Base-by-base conservation (phyloP, 2,888 invertebrate genomes). In the Eutolmus rufibarbis region DNA sequence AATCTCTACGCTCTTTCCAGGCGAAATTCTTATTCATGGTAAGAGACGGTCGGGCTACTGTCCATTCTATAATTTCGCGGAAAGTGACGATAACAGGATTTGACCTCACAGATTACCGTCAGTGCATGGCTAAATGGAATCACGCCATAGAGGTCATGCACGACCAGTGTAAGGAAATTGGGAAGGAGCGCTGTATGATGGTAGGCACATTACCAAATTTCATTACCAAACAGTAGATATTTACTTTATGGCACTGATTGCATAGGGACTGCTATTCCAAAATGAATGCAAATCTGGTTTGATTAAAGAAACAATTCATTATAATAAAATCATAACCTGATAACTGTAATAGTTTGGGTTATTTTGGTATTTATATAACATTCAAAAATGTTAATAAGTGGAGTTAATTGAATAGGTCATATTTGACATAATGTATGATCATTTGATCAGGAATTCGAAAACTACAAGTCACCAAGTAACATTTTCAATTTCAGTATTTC, bases 11-110 rank as follows among this genome's bases (percentile, higher is more conserved):
- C 31, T 66, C 2, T 19, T 84, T 66, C 34, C 89, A 93, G 93
- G 97, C 98, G 88, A 99, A 99, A 93, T 99, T 98, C 93, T 94
- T 99, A 90, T 97, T 99, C 93, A 98, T 99, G 98, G 96, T 99
- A 90, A 96, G 99, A 89, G 99, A 99, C 93, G 99, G 99, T 37
- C 95, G 99, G 89, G 99, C 99, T 89, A 98, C 99, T 34, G 99
- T 99, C 89, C 99, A 99, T 94, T 99, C 99, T 89, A 98, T 99
- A 92, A 99, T 99, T 91, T 97, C 97, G 84, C 95, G 99, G 90
- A 97, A 98, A 95, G 97, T 97, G 91, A 93, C 93, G 88, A 92
- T 93, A 90, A 92, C 93, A 91, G 99, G 98, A 77, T 99, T 99
- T 94, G 98, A 99, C 94, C 94, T 99, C 93, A 95, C 95, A 90